phyloP scores from a whole-genome alignment of 1,140 invertebrate species.

The Luehdorfia chinensis region DNA sequence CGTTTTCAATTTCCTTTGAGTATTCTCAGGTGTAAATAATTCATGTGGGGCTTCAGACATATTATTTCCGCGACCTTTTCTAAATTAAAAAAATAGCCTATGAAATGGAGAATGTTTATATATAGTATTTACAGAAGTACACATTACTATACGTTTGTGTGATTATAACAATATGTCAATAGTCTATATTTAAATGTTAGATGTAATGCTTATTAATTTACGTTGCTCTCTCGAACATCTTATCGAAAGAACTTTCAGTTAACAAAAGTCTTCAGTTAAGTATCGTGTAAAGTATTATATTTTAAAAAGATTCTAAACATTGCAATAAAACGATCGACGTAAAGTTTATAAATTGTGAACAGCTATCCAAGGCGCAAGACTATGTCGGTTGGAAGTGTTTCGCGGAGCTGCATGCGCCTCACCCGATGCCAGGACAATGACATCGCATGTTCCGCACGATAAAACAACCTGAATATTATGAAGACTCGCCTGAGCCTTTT shows the following conservation, averaged over 20 bases:
- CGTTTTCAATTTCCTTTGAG: slow-evolving; percentile 27
- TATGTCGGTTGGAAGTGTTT: slow-evolving; percentile 2
- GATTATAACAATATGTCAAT: too few species aligned
- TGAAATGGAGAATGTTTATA: slow-evolving; percentile 20
- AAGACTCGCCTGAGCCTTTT: slow-evolving; percentile 37
- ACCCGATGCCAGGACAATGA: slow-evolving; percentile 63
- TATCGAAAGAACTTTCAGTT: too few species aligned
- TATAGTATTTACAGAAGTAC: too few species aligned
- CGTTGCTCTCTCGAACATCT: too few species aligned
- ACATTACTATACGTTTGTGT: too few species aligned
- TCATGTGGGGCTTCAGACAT: slow-evolving; percentile 38
- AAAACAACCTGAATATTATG: slow-evolving; percentile 63
- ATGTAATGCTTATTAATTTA: too few species aligned
- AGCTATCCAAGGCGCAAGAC: slow-evolving; percentile 20
- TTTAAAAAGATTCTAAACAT: too few species aligned
- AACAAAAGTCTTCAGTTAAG: too few species aligned
- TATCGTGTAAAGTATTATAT: too few species aligned
- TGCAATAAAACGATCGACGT: slow-evolving; percentile 13
- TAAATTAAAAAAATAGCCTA: slow-evolving; percentile 32
- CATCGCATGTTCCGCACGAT: slow-evolving; percentile 68
- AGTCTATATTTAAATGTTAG: too few species aligned
- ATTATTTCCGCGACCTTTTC: slow-evolving; percentile 34
- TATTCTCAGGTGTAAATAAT: slow-evolving; percentile 41
- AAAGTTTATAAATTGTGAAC: slow-evolving; percentile 10
- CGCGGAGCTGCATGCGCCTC: slow-evolving; percentile 37